Base-by-base conservation (phyloP, 2,113 vertebrate species). In the Rana temporaria region DNA sequence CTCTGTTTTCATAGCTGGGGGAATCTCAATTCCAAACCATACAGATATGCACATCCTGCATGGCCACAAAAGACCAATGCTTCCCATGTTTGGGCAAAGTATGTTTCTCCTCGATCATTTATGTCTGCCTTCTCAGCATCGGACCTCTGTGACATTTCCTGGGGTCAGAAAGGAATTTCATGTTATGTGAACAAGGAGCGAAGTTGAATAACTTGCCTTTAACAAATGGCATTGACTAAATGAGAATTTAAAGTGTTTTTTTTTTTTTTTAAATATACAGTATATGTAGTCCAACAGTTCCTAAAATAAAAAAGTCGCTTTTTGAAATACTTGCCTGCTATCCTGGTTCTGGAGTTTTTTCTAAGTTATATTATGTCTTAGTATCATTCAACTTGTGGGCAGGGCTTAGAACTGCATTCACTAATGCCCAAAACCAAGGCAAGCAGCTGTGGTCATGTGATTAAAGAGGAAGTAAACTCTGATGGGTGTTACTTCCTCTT, bases 51-150 rank as follows among this genome's bases (percentile, higher is more conserved):
- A 82, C 80, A 82, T 82, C 70, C 70, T 82, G 59, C 53, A 67
- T 65, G 52, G 63, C 52, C 71, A 67, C 14, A 17, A 42, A 67
- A 38, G 24, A 22, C 26, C 26, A 75, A 42, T 56, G 16, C 62
- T 82, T 38, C 60, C 80, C 80, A 82, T 82, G 80, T 82, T 75
- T 82, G 80, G 80, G 80, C 71, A 82, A 75, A 82, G 60, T 75
- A 82, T 82, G 80, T 67, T 74, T 52, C 62, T 67, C 65, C 64
- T 75, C 62, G 59, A 67, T 75, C 15, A 75, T 59, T 73, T 67
- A 70, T 56, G 79, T 74, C 79, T 82, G 80, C 71, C 17, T 75
- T 75, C 63, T 75, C 71, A 67, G 53, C 20, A 38, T 48, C 18
- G 52, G 62, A 82, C 71, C 62, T 66, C 63, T 59, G 64, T 67